These are phyloP conservation scores for Hystrix brachyura DNA, from an alignment of 2,113 vertebrate genomes.

Conservation along the genomic window DNA sequence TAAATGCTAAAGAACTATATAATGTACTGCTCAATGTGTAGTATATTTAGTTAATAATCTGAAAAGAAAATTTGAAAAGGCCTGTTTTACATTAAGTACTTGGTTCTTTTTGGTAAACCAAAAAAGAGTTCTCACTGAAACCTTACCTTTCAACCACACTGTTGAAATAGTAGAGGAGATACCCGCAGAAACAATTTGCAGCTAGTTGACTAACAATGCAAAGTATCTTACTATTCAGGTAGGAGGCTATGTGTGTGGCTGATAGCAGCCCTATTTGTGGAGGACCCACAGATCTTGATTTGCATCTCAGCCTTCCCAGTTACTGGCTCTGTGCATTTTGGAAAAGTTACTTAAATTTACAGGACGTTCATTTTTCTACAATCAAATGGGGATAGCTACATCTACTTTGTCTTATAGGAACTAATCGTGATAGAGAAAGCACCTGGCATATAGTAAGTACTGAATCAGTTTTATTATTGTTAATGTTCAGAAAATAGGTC, in stretches of 20 bases:
- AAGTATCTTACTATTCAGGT: not conserved
- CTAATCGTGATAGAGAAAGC: not conserved
- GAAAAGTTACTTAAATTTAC: not conserved
- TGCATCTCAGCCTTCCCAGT: not conserved
- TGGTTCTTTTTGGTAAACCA: not conserved
- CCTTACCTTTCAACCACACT: not conserved
- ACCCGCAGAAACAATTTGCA: not conserved
- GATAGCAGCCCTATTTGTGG: not conserved
- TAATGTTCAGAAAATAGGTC: not conserved
- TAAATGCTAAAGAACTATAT: not conserved
- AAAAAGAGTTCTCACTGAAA: not conserved
- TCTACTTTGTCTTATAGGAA: not conserved
- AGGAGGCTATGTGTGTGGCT: not conserved
- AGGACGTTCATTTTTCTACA: not conserved
- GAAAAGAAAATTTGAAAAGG: constrained; percentile 5
- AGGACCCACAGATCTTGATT: not conserved
- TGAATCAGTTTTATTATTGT: not conserved
- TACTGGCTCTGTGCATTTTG: not conserved
- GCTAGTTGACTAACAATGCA: not conserved
- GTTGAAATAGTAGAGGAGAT: not conserved
- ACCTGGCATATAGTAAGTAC: not conserved
- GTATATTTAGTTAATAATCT: constrained; percentile 34
- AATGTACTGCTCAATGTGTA: not conserved
- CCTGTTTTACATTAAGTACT: not conserved
- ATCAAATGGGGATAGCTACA: not conserved